Base-by-base conservation (phyloP, 2,113 vertebrate species). In the Albula glossodonta region DNA sequence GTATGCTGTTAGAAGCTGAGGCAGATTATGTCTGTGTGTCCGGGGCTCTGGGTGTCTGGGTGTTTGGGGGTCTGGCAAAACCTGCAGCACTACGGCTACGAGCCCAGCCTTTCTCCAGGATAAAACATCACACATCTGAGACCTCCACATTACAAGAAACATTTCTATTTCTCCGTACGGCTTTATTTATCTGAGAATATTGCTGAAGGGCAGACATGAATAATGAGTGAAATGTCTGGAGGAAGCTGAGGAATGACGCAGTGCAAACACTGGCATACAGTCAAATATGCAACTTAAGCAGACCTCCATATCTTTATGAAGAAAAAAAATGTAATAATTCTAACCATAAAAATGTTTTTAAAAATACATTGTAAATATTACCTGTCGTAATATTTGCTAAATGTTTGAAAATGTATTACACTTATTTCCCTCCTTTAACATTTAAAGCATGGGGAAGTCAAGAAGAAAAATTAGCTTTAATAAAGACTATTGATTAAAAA, bases 321-420 rank as follows among this genome's bases (percentile, higher is more conserved):
- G 66, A 85, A 9, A 7, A 10, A 81, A 92, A 88, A 90, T 92
- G 90, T 87, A 88, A 88, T 89, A 86, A 87, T 88, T 85, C 86
- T 86, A 85, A 9, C 79, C 88, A 89, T 86, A 88, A 88, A 93
- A 90, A 89, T 86, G 86, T 87, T 31, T 74, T 90, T 83, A 92
- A 91, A 92, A 90, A 93, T 90, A 66, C 60, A 66, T 66, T 22
- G 22, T 19, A 66, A 66, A 66, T 66, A 87, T 51, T 1, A 41
- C 51, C 51, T 94, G 92, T 94, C 93, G 92, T 89, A 93, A 94
- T 91, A 93, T 94, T 94, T 93, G 87, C 77, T 87, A 90, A 90
- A 89, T 88, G 66, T 93, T 90, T 87, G 41, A 84, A 88, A 86
- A 83, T 49, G 87, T 81, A 87, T 78, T 78, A 83, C 4, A 87